Base-by-base conservation (phyloP, 2,888 invertebrate genomes). In the Agrotis clavis region DNA sequence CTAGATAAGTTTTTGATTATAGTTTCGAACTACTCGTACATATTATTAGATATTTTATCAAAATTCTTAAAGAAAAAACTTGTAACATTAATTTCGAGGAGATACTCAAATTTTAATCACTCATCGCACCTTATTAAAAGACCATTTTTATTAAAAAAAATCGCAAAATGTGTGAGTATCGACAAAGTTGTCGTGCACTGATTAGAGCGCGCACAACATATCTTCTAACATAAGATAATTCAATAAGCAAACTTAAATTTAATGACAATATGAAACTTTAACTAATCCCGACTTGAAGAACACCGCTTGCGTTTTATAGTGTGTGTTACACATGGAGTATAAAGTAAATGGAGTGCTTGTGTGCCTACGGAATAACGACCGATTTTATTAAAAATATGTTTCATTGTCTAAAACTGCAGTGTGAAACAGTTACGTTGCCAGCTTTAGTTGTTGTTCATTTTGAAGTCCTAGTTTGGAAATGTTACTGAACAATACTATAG, bases 221-320 rank as follows among this genome's bases (percentile, higher is more conserved):
- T 63, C n/a, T 53, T 50, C 25, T 65, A 11, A 35, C 25, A 51
- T 11, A 54, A 41, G 18, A 48, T 54, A 54, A 75, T 80, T 67
- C 53, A 75, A 67, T 68, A 56, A 50, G 35, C 62, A 70, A 82
- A 79, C 83, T 79, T 13, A 5, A 16, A 30, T 57, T 74, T 67
- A 82, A 82, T 79, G 65, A 48, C 69, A 79, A 74, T 65, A 71
- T 59, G 70, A 59, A 81, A 83, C 57, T 83, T 76, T 67, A 67
- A 71, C 68, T 64, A 82, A 82, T 67, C 30, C 64, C n/a, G 54
- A 62, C 35, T 79, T 73, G 67, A 79, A 74, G 67, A 60, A 84
- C 87, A 74, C 87, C 88, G 83, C 86, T 88, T 89, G 88, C 69
- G 81, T 87, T 89, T 90, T 87, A 90, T 89, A 81, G 87, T 83